Evolutionary conservation across 2,797 vertebrate genomes (phyloP).

Genomic region (Betta splendens): DNA sequence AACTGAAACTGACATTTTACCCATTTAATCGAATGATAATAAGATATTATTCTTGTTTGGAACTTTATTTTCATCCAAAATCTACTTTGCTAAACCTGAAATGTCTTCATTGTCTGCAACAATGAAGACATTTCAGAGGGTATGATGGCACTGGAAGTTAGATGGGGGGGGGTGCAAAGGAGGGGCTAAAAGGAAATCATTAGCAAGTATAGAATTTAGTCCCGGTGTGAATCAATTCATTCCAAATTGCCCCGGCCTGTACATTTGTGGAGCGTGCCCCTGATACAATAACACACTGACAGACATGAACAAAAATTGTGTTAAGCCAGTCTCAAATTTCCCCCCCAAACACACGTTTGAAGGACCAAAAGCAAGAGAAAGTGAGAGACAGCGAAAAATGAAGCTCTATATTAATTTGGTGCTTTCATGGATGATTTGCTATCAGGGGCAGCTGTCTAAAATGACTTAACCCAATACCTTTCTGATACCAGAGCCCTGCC

Average conservation of each 20-base stretch:
- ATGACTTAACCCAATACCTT: constrained; percentile 90
- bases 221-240: constrained; percentile 97
- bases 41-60: neutral
- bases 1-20: constrained; percentile 34
- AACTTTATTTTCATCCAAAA: constrained; percentile 5
- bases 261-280: constrained; percentile 97
- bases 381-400: constrained; percentile 83
- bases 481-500: constrained; percentile 83
- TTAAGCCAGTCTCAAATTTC: constrained; percentile 95
- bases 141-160: constrained; percentile 53
- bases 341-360: constrained; percentile 93
- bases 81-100: neutral
- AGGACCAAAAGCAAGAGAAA: constrained; percentile 76
- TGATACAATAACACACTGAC: constrained; percentile 98
- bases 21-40: constrained; percentile 35
- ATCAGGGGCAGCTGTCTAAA: constrained; percentile 87
- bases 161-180: constrained; percentile 49
- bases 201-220: constrained; percentile 88
- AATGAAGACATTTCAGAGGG: constrained; percentile 56
- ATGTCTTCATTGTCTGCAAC: constrained; percentile 43
- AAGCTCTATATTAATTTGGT: constrained; percentile 99
- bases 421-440: constrained; percentile 91
- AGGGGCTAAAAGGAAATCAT: constrained; percentile 88
- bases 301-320: constrained; percentile 96
- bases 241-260: constrained; percentile 95